phyloP scores from a whole-genome alignment of 2,888 invertebrate genomes.

The Hydrotaea diabolus region DNA sequence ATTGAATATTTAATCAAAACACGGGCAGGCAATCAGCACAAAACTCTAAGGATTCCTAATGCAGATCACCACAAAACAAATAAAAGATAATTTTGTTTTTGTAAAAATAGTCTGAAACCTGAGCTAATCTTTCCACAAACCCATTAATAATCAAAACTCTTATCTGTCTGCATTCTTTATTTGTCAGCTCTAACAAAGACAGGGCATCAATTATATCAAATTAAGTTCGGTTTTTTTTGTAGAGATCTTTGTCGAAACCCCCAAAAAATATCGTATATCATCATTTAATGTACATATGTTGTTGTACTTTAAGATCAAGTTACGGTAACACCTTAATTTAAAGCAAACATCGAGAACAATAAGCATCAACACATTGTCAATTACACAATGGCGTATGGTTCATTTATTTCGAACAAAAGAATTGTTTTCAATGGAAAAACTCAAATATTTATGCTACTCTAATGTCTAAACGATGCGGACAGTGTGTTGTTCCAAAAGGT shows the following conservation, averaged over 20 bases:
- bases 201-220: conserved; percentile 42
- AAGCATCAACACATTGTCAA: conserved; percentile 67
- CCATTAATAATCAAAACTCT: not conserved
- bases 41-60: no score
- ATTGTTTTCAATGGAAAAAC: conserved; percentile 7
- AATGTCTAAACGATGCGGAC: not conserved
- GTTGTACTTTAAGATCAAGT: conserved; percentile 45
- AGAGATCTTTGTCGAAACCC: not conserved
- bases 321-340: conserved; percentile 60
- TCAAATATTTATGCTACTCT: not conserved
- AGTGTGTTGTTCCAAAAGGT: not conserved
- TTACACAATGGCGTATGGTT: conserved; percentile 63
- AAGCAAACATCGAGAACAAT: conserved; percentile 31
- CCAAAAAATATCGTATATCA: conserved; percentile 42
- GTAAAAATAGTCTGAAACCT: not conserved
- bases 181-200: not conserved
- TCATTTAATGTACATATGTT: not conserved
- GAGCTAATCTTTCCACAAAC: conserved; percentile 15
- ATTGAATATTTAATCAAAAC: no score
- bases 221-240: conserved; percentile 4
- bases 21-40: no score
- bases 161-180: conserved; percentile 1
- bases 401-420: conserved; percentile 33
- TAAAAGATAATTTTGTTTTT: no score
- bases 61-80: no score